phyloP scores from a whole-genome alignment of 2,888 invertebrate genomes.

The Diloba caeruleocephala region DNA sequence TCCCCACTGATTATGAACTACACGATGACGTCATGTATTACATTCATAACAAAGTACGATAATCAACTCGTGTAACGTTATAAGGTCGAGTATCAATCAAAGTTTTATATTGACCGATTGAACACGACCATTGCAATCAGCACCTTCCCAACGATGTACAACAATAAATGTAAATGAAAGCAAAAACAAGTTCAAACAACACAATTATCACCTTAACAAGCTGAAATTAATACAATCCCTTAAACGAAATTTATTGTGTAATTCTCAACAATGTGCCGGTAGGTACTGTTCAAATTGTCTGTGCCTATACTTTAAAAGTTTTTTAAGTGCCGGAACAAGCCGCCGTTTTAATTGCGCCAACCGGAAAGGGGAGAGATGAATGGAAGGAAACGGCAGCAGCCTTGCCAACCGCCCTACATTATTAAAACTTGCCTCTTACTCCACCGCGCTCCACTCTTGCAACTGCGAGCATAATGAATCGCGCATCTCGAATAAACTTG shows the following conservation, averaged over 20 bases:
- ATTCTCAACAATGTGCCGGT: conserved; percentile 72
- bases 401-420: conserved; percentile 87
- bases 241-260: conserved; percentile 65
- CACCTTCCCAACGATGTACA: not conserved
- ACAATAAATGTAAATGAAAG: conserved; percentile 27
- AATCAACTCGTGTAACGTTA: conserved; percentile 5
- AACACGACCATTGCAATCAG: conserved; percentile 2
- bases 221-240: conserved; percentile 58
- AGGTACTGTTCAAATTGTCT: conserved; percentile 78
- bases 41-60: conserved; percentile 25
- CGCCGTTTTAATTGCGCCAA: conserved; percentile 87
- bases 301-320: conserved; percentile 84
- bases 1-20: conserved; percentile 40
- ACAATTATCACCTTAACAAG: conserved; percentile 53
- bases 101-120: conserved; percentile 25
- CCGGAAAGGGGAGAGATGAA: conserved; percentile 88
- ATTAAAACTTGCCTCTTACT: conserved; percentile 87
- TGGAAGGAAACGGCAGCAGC: conserved; percentile 84
- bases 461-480: conserved; percentile 80
- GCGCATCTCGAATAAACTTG: conserved; percentile 77
- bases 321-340: conserved; percentile 87
- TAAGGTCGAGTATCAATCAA: not conserved
- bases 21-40: conserved; percentile 46
- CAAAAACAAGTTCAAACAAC: conserved; percentile 43
- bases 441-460: conserved; percentile 73